phyloP scores from a whole-genome alignment of 2,888 invertebrate species.

The Agrotis clavis region DNA sequence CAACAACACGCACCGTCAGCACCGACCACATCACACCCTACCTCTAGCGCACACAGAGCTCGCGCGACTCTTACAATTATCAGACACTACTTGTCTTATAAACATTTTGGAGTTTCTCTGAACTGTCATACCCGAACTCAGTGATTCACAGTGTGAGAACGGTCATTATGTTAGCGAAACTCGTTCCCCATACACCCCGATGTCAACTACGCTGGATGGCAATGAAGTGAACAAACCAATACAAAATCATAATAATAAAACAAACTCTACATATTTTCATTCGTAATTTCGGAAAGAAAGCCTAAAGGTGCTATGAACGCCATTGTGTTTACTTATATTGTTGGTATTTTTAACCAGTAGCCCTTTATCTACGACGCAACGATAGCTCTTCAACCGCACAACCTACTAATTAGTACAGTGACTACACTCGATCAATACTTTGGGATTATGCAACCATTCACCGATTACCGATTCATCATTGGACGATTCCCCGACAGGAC shows the following conservation, averaged over 20 bases:
- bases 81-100: no score
- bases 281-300: not conserved
- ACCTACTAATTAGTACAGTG: conserved; percentile 6
- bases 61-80: no score
- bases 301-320: not conserved
- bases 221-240: conserved; percentile 66
- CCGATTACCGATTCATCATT: no score
- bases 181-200: conserved; percentile 19
- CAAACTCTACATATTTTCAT: conserved; percentile 22
- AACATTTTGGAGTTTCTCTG: not conserved
- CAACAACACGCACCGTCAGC: conserved; percentile 69
- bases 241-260: conserved; percentile 61
- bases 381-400: conserved; percentile 73
- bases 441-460: not conserved
- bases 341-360: conserved; percentile 3
- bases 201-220: conserved; percentile 60
- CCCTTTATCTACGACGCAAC: conserved; percentile 53
- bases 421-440: conserved; percentile 1
- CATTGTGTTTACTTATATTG: not conserved
- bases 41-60: not conserved
- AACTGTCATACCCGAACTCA: not conserved
- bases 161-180: conserved; percentile 14
- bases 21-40: not conserved
- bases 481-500: no score
- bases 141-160: not conserved